These are phyloP conservation scores for Pterostichus niger DNA, from an alignment of 2,888 invertebrate genomes.

Conservation along the genomic window DNA sequence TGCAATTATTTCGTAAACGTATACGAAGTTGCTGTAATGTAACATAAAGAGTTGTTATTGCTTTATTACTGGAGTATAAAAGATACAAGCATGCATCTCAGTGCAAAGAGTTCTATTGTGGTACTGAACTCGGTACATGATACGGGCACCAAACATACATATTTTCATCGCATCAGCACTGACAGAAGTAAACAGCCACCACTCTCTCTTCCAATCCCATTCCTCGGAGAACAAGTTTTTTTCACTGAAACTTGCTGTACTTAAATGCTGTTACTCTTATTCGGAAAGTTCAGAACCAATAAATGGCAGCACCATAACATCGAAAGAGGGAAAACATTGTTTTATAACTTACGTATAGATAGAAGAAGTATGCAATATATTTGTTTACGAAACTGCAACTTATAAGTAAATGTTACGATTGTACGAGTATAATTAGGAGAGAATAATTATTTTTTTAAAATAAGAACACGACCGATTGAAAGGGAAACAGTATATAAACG, in stretches of 20 bases:
- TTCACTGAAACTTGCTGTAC: slow-evolving; percentile 26
- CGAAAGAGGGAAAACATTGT: too few species aligned
- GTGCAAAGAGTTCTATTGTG: neutral
- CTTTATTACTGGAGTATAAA: neutral
- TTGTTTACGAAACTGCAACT: too few species aligned
- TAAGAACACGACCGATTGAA: too few species aligned
- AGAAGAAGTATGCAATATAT: too few species aligned
- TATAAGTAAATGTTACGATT: too few species aligned
- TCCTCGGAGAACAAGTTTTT: neutral
- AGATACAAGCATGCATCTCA: slow-evolving; percentile 10
- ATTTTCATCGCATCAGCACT: slow-evolving; percentile 7
- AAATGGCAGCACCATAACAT: too few species aligned
- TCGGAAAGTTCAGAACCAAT: too few species aligned
- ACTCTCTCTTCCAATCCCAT: neutral
- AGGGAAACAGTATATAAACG: too few species aligned
- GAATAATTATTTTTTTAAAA: too few species aligned
- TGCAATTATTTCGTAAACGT: slow-evolving; percentile 31
- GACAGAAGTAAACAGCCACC: slow-evolving; percentile 25
- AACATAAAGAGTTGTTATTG: slow-evolving; percentile 8
- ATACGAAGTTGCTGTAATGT: slow-evolving; percentile 7
- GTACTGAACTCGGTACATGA: too few species aligned
- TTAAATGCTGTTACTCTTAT: slow-evolving; percentile 26
- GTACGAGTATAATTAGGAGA: too few species aligned
- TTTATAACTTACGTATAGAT: too few species aligned
- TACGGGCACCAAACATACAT: slow-evolving; percentile 11